These are phyloP conservation scores for Argopecten irradians DNA, from an alignment of 1,140 invertebrate species.

Conservation along the genomic window DNA sequence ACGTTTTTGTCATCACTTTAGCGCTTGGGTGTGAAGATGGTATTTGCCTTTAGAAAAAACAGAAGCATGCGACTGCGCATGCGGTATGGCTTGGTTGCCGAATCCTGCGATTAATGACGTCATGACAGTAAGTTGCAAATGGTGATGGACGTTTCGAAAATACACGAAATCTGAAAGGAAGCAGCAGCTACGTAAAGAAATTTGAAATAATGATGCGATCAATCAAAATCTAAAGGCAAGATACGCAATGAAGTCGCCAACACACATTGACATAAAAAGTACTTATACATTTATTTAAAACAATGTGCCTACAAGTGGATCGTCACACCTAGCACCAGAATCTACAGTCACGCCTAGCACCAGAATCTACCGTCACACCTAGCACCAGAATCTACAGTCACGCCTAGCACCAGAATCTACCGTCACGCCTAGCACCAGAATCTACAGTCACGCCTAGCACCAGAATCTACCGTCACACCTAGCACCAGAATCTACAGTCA, in stretches of 20 bases:
- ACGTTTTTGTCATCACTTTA: not conserved
- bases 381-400: not conserved
- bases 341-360: not conserved
- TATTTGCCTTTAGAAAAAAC: not conserved
- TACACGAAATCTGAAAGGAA: not conserved
- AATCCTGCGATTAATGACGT: not conserved
- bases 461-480: too few relatives aligned
- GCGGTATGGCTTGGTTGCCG: not conserved
- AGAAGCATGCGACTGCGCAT: not conserved
- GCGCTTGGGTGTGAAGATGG: not conserved
- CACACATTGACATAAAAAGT: not conserved
- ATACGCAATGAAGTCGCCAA: not conserved
- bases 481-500: too few relatives aligned
- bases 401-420: too few relatives aligned
- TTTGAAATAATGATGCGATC: not conserved
- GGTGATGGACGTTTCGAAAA: not conserved
- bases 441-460: too few relatives aligned
- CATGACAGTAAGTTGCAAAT: not conserved
- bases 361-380: too few relatives aligned
- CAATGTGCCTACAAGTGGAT: not conserved
- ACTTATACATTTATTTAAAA: not conserved
- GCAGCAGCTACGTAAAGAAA: not conserved
- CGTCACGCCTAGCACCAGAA: too few relatives aligned
- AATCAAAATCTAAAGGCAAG: not conserved
- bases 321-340: not conserved